Conservation (phyloP, 2,888 invertebrate species). For the Sarcophaga caerulescens region DNA sequence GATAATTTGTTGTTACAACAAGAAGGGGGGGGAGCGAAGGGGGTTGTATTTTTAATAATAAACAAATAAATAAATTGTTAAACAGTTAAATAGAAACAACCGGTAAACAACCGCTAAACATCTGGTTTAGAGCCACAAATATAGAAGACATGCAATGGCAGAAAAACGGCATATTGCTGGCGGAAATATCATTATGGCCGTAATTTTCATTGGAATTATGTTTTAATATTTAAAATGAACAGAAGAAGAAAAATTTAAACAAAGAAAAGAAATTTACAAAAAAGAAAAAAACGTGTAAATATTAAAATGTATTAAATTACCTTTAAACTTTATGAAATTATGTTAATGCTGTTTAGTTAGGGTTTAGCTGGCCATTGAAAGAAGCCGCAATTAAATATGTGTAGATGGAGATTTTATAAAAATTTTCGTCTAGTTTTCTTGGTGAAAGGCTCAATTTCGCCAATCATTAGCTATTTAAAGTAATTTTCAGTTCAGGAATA, state of each 20-base stretch:
- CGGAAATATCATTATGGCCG: constrained; percentile 40
- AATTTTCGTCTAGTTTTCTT: too few relatives aligned
- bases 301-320: constrained; percentile 53
- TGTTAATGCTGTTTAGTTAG: neutral
- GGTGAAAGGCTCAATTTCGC: too few relatives aligned
- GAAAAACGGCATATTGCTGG: constrained; percentile 54
- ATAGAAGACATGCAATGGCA: constrained; percentile 13
- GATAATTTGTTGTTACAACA: constrained; percentile 56
- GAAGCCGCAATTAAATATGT: too few relatives aligned
- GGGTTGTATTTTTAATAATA: too few relatives aligned
- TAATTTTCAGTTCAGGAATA: too few relatives aligned
- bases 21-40: neutral
- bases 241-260: constrained; percentile 8
- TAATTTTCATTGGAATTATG: constrained; percentile 53
- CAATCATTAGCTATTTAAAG: too few relatives aligned
- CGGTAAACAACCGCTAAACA: constrained; percentile 49
- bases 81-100: constrained; percentile 23
- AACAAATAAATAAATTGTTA: constrained; percentile 12
- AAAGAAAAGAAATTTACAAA: neutral
- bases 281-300: neutral
- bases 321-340: constrained; percentile 21
- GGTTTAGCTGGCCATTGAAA: neutral
- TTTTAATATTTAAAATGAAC: constrained; percentile 34
- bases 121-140: constrained; percentile 47
- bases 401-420: too few relatives aligned